Percentiles rank a stretch among this genome's conserved stretches.
phyloP scores from a whole-genome alignment of 2,888 invertebrate species.

The Papilio elwesi region DNA sequence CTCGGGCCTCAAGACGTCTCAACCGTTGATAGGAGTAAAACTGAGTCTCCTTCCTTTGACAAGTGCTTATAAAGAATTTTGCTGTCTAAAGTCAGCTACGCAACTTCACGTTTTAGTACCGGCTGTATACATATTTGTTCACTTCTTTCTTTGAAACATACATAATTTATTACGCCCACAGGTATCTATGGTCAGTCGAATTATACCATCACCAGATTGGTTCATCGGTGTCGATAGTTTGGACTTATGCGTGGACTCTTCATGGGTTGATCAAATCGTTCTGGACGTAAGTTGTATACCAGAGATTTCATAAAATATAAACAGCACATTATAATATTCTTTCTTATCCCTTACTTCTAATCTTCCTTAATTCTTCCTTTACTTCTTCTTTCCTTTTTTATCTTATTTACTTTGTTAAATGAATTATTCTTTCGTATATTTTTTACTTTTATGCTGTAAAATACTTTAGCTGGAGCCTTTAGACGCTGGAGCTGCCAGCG shows the following conservation, averaged over 20 bases:
- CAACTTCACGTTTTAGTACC: too few relatives aligned
- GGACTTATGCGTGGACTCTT: slow-evolving; percentile 83
- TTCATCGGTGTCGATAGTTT: slow-evolving; percentile 86
- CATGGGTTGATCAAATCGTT: slow-evolving; percentile 83
- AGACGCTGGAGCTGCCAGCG: slow-evolving; percentile 96
- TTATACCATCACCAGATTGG: slow-evolving; percentile 88
- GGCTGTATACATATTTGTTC: too few relatives aligned
- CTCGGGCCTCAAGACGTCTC: too few relatives aligned
- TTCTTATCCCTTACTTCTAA: too few relatives aligned
- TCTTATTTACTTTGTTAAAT: too few relatives aligned
- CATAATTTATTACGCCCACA: slow-evolving; percentile 54
- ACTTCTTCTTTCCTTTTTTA: too few relatives aligned
- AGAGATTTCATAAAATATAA: slow-evolving; percentile 12
- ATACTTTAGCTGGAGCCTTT: slow-evolving; percentile 89
- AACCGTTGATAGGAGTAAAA: too few relatives aligned
- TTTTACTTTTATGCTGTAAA: too few relatives aligned
- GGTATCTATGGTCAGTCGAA: slow-evolving; percentile 84
- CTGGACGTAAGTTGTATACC: slow-evolving; percentile 71
- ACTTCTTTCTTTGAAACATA: neutral
- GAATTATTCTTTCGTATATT: slow-evolving; percentile 92
- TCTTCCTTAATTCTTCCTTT: slow-evolving; percentile 90
- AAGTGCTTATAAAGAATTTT: too few relatives aligned
- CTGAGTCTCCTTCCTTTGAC: too few relatives aligned
- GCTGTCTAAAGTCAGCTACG: too few relatives aligned
- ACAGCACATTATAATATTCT: too few relatives aligned